A percentile compares a stretch with the other conserved stretches of the same genome.
phyloP scores from a whole-genome alignment of 2,888 invertebrate genomes.

The Drosophila testacea region DNA sequence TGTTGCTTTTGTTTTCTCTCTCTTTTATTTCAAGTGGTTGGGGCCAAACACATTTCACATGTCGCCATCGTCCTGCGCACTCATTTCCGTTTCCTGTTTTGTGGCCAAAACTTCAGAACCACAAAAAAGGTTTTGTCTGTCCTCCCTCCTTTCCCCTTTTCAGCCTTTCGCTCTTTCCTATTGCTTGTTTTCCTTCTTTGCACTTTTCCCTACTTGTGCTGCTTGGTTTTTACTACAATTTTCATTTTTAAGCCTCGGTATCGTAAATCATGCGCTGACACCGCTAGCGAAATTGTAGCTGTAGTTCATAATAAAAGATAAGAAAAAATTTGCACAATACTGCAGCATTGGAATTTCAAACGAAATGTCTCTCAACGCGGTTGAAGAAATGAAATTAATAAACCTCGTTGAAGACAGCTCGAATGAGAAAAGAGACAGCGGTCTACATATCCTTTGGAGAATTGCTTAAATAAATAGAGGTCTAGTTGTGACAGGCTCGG shows the following conservation, averaged over 20 bases:
- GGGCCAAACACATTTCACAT: conserved; percentile 71
- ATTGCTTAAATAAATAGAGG: too few relatives aligned
- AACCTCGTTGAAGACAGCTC: conserved; percentile 46
- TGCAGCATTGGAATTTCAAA: conserved; percentile 51
- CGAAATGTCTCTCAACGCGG: conserved; percentile 43
- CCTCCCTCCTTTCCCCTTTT: too few relatives aligned
- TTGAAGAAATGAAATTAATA: conserved; percentile 65
- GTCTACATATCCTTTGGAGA: too few relatives aligned
- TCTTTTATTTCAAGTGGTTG: conserved; percentile 35
- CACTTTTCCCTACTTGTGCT: conserved; percentile 8
- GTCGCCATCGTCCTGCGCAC: conserved; percentile 75
- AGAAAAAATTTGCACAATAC: conserved; percentile 40
- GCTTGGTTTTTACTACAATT: conserved; percentile 67
- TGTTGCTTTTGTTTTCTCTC: conserved; percentile 14
- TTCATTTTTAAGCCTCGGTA: conserved; percentile 70
- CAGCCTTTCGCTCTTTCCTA: neutral
- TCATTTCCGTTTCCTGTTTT: conserved; percentile 78
- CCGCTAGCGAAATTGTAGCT: conserved; percentile 72
- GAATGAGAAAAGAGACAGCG: neutral
- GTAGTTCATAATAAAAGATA: conserved; percentile 75
- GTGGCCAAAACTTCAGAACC: conserved; percentile 71
- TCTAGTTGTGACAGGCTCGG: conserved; percentile 18
- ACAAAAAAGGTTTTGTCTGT: conserved; percentile 67
- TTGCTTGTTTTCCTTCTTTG: neutral
- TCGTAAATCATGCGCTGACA: conserved; percentile 79